These are phyloP conservation scores for Probaryconus sp. DNA, from an alignment of 1,140 invertebrate species.

Conservation along the genomic window DNA sequence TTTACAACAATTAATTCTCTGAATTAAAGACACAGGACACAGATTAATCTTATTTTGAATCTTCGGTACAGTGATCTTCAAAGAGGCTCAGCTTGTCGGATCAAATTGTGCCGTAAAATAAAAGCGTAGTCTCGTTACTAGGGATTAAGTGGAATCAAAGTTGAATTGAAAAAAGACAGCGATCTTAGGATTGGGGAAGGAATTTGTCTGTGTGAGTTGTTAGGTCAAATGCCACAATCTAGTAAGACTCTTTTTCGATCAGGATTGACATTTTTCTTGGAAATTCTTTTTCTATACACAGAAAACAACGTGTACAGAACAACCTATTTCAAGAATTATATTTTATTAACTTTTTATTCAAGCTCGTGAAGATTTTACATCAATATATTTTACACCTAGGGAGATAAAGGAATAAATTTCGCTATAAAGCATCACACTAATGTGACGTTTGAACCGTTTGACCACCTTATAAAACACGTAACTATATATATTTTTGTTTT, in stretches of 20 bases:
- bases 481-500: too few species aligned
- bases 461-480: too few species aligned
- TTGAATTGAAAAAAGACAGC: conserved; percentile 28
- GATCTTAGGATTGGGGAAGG: conserved; percentile 6
- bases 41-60: conserved; percentile 1
- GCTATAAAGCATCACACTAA: too few species aligned
- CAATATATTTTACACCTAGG: too few species aligned
- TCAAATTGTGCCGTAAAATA: conserved; percentile 28
- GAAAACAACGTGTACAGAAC: too few species aligned
- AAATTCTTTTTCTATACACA: neutral
- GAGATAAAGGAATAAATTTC: too few species aligned
- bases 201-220: conserved; percentile 16
- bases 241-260: conserved; percentile 4
- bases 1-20: neutral
- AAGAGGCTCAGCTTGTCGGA: conserved; percentile 15
- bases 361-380: too few species aligned
- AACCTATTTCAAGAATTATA: too few species aligned
- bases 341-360: too few species aligned
- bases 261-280: conserved; percentile 1
- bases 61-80: conserved; percentile 1
- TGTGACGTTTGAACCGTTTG: too few species aligned
- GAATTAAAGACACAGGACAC: neutral
- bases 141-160: conserved; percentile 29
- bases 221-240: neutral
- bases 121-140: conserved; percentile 19